Evolutionary conservation across 2,797 vertebrate genomes (phyloP).

Genomic region (Argyrosomus regius): DNA sequence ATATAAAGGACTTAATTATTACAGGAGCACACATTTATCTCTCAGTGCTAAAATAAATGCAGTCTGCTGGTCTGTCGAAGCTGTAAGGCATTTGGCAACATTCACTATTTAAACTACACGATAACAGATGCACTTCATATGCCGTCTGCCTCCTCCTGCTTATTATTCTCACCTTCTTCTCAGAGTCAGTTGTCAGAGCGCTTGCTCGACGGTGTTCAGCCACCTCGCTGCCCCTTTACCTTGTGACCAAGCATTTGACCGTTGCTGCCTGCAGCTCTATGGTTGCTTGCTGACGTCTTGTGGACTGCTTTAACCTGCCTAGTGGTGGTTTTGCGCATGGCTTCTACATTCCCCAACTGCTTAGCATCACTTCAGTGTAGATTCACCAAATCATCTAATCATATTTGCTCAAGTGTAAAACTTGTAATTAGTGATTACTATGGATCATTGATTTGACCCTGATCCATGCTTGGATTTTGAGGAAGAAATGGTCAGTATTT

Average conservation of each 20-base stretch:
- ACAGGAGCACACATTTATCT: neutral
- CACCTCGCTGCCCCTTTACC: neutral
- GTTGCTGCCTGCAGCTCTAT: neutral
- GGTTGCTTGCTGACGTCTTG: neutral
- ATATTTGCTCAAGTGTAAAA: neutral
- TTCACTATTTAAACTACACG: neutral
- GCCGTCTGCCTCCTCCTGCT: neutral
- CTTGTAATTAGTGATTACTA: neutral
- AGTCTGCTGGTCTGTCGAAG: neutral
- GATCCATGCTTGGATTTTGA: no score
- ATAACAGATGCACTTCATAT: neutral
- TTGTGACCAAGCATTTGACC: conserved; percentile 10
- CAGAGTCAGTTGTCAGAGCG: neutral
- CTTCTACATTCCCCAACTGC: neutral
- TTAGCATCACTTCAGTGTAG: neutral
- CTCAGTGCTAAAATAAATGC: neutral
- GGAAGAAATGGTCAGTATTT: neutral
- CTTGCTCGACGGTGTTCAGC: neutral
- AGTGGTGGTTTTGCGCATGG: neutral
- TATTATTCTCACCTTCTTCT: neutral
- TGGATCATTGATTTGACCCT: neutral
- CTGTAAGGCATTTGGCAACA: neutral
- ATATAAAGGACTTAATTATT: neutral
- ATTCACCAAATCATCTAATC: neutral
- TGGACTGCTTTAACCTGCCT: neutral